Percentiles rank a stretch among this genome's conserved stretches.
Conservation (phyloP, 2,113 vertebrate genomes). For the Peucedramus taeniatus region DNA sequence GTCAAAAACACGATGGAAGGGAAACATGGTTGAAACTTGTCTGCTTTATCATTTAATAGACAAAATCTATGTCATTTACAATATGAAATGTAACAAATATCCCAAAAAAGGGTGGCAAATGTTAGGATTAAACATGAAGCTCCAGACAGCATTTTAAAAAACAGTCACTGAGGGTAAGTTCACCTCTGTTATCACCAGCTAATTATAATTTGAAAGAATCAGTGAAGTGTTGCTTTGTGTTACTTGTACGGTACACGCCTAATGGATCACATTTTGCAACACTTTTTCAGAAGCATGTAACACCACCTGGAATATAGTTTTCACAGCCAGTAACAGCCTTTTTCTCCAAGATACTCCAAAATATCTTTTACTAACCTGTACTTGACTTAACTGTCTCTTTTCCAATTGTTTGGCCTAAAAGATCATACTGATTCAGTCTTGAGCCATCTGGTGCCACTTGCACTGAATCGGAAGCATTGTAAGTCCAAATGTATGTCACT, state of each 20-base stretch:
- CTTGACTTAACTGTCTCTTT: constrained; percentile 96
- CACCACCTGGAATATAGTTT: neutral
- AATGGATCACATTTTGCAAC: neutral
- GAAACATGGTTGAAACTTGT: neutral
- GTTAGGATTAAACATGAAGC: neutral
- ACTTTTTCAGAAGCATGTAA: neutral
- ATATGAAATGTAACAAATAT: neutral
- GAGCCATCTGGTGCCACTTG: constrained; percentile 95
- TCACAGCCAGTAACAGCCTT: neutral
- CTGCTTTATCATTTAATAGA: neutral
- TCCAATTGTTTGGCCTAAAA: constrained; percentile 92
- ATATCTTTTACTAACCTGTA: constrained; percentile 81
- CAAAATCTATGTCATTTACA: neutral
- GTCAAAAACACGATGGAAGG: neutral
- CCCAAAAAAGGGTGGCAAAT: neutral
- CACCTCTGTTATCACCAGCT: neutral
- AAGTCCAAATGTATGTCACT: constrained; percentile 95
- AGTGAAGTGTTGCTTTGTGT: neutral
- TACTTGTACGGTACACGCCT: neutral
- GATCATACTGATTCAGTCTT: constrained; percentile 94
- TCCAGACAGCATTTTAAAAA: neutral
- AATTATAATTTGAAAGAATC: neutral
- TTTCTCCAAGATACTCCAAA: neutral
- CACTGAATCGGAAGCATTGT: constrained; percentile 90
- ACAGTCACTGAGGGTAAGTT: neutral